phyloP scores from a whole-genome alignment of 2,113 vertebrate genomes.

The Cephalopholis sonnerati region DNA sequence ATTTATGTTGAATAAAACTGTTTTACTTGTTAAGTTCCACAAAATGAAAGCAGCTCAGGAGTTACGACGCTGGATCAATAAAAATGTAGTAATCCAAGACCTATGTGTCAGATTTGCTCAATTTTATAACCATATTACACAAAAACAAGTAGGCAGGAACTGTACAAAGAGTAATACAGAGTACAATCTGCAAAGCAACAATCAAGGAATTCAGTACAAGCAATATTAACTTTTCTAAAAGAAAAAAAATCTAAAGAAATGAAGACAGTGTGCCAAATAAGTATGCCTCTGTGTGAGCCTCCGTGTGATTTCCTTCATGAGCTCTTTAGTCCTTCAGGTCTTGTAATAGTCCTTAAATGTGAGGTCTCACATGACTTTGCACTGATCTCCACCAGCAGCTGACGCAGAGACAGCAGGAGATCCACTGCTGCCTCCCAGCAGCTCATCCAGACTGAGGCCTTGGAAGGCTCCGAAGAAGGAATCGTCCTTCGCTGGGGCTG shows the following conservation, averaged over 20 bases:
- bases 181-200: background rate
- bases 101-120: background rate
- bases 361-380: conserved; percentile 82
- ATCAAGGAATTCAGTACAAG: background rate
- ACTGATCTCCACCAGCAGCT: conserved; percentile 67
- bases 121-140: conserved; percentile 7
- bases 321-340: conserved; percentile 3
- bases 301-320: background rate
- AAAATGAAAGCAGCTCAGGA: background rate
- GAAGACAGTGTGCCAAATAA: background rate
- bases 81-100: background rate
- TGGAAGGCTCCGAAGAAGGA: conserved; percentile 83
- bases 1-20: conserved; percentile 32
- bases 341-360: conserved; percentile 16
- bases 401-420: conserved; percentile 12
- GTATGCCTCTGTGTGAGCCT: background rate
- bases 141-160: background rate
- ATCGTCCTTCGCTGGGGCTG: conserved; percentile 58
- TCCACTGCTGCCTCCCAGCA: conserved; percentile 40
- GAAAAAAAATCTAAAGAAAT: background rate
- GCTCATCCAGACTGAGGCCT: conserved; percentile 77
- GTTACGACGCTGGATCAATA: background rate
- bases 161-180: background rate
- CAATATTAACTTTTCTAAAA: background rate
- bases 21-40: conserved; percentile 24